A percentile compares a stretch with the other conserved stretches of the same genome.
phyloP scores from a whole-genome alignment of 2,113 vertebrate genomes.

The Oryzias curvinotus region DNA sequence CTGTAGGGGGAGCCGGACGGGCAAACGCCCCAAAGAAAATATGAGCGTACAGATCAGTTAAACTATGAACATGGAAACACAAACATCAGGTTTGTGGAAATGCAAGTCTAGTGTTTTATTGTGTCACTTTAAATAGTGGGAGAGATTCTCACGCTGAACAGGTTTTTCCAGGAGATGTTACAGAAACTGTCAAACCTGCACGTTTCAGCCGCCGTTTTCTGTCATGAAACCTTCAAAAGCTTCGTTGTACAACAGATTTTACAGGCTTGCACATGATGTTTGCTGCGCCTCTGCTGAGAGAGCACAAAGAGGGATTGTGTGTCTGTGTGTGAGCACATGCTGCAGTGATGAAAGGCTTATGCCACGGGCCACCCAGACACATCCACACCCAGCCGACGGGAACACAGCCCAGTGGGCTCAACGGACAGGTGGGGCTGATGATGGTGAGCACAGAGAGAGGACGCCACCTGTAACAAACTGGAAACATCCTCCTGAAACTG shows the following conservation, averaged over 20 bases:
- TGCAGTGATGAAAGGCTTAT: slow-evolving; percentile 4
- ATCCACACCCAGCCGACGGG: slow-evolving; percentile 28
- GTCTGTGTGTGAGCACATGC: slow-evolving; percentile 3
- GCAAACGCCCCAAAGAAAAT: too few species aligned
- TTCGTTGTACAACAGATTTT: slow-evolving; percentile 1
- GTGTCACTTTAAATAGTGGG: too few species aligned
- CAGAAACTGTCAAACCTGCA: neutral
- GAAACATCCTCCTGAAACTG: too few species aligned
- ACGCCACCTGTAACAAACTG: too few species aligned
- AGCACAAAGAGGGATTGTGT: slow-evolving; percentile 38
- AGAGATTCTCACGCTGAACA: too few species aligned
- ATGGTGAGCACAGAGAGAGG: neutral
- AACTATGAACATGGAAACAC: too few species aligned
- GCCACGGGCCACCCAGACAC: slow-evolving; percentile 16
- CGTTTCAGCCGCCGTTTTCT: neutral
- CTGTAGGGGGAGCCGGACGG: too few species aligned
- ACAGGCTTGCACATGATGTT: slow-evolving; percentile 41
- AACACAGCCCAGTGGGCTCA: slow-evolving; percentile 41
- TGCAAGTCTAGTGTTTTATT: too few species aligned
- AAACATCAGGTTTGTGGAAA: too few species aligned
- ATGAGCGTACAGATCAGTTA: too few species aligned
- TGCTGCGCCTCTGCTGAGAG: slow-evolving; percentile 18
- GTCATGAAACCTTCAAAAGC: neutral
- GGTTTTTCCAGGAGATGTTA: too few species aligned
- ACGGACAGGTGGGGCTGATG: neutral